These are phyloP conservation scores for Epinephelus malabaricus DNA, from an alignment of 2,797 vertebrate species.

Conservation along the genomic window DNA sequence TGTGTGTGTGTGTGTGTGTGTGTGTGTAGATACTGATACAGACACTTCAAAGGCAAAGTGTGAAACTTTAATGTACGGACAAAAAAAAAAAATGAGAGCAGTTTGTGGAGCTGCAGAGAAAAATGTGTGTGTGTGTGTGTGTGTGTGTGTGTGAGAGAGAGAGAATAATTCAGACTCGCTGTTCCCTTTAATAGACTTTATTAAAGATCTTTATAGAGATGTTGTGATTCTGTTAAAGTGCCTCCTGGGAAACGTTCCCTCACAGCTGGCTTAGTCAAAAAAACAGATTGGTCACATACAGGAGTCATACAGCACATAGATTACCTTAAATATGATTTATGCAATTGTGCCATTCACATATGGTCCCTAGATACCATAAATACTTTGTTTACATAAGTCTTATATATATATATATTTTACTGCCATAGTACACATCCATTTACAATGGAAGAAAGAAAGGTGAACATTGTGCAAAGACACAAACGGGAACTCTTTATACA, in stretches of 20 bases:
- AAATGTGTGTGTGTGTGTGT: background rate
- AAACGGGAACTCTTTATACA: slow-evolving; percentile 65
- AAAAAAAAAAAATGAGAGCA: background rate
- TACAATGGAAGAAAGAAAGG: slow-evolving; percentile 80
- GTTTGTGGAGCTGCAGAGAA: background rate
- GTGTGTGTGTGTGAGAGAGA: too few relatives aligned
- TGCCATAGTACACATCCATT: slow-evolving; percentile 75
- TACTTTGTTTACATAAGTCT: slow-evolving; percentile 68
- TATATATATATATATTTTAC: slow-evolving; percentile 59
- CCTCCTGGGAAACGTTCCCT: slow-evolving; percentile 64
- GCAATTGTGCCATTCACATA: slow-evolving; percentile 74
- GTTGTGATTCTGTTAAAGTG: slow-evolving; percentile 85
- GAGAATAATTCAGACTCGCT: slow-evolving; percentile 41
- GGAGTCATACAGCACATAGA: slow-evolving; percentile 71
- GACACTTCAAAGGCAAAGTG: background rate
- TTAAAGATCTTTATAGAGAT: slow-evolving; percentile 78
- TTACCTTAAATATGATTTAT: slow-evolving; percentile 76
- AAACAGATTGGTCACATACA: slow-evolving; percentile 67
- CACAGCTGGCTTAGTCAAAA: slow-evolving; percentile 59
- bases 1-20: slow-evolving; percentile 13
- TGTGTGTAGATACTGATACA: slow-evolving; percentile 5
- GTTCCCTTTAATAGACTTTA: slow-evolving; percentile 80
- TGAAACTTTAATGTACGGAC: background rate
- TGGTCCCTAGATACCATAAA: slow-evolving; percentile 80
- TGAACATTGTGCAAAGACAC: slow-evolving; percentile 84